Conservation (phyloP, 2,113 vertebrate species). For the Alouatta palliata region DNA sequence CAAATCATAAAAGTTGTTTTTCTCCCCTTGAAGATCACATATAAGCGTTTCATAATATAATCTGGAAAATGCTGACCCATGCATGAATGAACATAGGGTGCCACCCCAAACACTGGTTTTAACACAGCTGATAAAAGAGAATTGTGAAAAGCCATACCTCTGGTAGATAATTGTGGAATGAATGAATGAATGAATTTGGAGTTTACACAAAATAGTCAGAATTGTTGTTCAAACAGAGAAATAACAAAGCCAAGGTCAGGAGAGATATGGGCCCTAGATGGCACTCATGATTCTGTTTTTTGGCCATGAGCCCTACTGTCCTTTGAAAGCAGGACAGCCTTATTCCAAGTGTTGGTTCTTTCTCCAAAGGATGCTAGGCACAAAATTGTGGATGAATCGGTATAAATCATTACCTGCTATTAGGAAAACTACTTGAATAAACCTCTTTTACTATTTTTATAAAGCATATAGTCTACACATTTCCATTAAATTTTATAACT, state of each 20-base stretch:
- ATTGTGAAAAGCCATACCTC: background rate
- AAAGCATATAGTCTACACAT: background rate
- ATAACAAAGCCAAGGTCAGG: background rate
- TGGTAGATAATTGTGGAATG: background rate
- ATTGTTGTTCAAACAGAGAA: background rate
- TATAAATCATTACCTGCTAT: background rate
- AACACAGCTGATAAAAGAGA: background rate
- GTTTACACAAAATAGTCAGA: background rate
- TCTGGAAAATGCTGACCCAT: background rate
- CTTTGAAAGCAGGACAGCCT: background rate
- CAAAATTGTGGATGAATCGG: background rate
- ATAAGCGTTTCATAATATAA: background rate
- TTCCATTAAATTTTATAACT: background rate
- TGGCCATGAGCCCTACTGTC: background rate
- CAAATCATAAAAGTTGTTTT: background rate
- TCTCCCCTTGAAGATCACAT: background rate
- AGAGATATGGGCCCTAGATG: background rate
- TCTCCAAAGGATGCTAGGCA: background rate
- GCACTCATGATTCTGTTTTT: background rate
- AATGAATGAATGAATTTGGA: background rate
- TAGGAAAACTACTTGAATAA: background rate
- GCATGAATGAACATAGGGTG: background rate
- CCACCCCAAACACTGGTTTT: background rate
- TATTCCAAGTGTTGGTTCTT: background rate
- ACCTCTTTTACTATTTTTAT: background rate